These are phyloP conservation scores for Epinotia nisella DNA, from an alignment of 2,888 invertebrate genomes.

Conservation along the genomic window DNA sequence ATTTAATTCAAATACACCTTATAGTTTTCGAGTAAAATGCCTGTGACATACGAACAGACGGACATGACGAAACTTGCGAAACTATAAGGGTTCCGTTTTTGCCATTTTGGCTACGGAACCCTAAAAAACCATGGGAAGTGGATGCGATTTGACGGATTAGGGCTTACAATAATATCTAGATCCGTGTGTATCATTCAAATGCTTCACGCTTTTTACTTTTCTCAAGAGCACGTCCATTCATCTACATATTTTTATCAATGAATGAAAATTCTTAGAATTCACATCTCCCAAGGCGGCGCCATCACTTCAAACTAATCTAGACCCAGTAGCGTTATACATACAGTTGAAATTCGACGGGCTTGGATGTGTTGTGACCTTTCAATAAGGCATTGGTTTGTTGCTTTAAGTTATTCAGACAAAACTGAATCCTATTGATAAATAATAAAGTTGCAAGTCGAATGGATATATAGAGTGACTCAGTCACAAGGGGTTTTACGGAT, in stretches of 20 bases:
- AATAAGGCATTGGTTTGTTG: background rate
- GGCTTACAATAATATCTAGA: too few relatives aligned
- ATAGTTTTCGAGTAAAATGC: too few relatives aligned
- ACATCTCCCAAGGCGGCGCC: background rate
- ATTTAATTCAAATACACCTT: too few relatives aligned
- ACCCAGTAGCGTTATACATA: background rate
- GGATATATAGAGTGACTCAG: slow-evolving; percentile 7
- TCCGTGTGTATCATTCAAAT: too few relatives aligned
- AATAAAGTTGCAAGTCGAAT: background rate
- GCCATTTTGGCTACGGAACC: too few relatives aligned
- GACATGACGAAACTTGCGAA: too few relatives aligned
- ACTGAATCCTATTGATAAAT: background rate
- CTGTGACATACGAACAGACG: too few relatives aligned
- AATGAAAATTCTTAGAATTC: slow-evolving; percentile 18
- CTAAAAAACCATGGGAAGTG: too few relatives aligned
- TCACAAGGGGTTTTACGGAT: slow-evolving; percentile 11
- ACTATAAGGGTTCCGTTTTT: too few relatives aligned
- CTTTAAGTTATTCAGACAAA: background rate
- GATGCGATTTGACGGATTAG: too few relatives aligned
- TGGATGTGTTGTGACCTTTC: background rate
- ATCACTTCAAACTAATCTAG: background rate
- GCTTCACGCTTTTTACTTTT: background rate
- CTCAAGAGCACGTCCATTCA: background rate
- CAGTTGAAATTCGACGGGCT: background rate
- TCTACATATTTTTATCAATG: slow-evolving; percentile 18